Percentiles rank a stretch among this genome's conserved stretches.
phyloP scores from a whole-genome alignment of 1,140 invertebrate genomes.

The Asbolus verrucosus region DNA sequence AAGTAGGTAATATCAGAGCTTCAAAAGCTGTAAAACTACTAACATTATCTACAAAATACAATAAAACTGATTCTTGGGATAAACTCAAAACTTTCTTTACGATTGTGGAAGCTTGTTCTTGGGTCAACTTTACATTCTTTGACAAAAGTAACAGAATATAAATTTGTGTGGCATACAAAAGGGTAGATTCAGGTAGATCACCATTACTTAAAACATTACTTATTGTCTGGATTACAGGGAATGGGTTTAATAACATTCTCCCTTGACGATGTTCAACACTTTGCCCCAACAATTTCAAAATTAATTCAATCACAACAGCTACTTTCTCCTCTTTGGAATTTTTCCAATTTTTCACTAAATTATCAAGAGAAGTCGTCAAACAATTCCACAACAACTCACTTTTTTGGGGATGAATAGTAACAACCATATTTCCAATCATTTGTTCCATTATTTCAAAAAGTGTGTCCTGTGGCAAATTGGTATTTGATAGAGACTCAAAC shows the following conservation, averaged over 20 bases:
- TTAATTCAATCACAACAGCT: slow-evolving; percentile 61
- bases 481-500: slow-evolving; percentile 71
- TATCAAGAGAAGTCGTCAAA: slow-evolving; percentile 59
- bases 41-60: slow-evolving; percentile 74
- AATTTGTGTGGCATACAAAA: slow-evolving; percentile 70
- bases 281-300: slow-evolving; percentile 71
- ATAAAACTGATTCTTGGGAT: slow-evolving; percentile 68
- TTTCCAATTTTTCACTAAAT: slow-evolving; percentile 53
- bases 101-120: slow-evolving; percentile 76
- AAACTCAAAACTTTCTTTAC: slow-evolving; percentile 72
- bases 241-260: slow-evolving; percentile 71
- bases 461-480: slow-evolving; percentile 68
- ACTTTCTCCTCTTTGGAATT: slow-evolving; percentile 50
- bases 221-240: slow-evolving; percentile 66
- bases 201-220: slow-evolving; percentile 65
- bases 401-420: slow-evolving; percentile 71
- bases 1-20: slow-evolving; percentile 76
- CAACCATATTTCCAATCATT: slow-evolving; percentile 71
- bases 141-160: slow-evolving; percentile 72
- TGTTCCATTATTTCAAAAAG: slow-evolving; percentile 74
- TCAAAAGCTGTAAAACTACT: slow-evolving; percentile 78
- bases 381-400: slow-evolving; percentile 72
- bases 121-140: slow-evolving; percentile 72
- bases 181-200: slow-evolving; percentile 66
- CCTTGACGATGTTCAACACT: slow-evolving; percentile 74